Conservation (phyloP, 2,113 vertebrate genomes). For the Syrrhaptes paradoxus region DNA sequence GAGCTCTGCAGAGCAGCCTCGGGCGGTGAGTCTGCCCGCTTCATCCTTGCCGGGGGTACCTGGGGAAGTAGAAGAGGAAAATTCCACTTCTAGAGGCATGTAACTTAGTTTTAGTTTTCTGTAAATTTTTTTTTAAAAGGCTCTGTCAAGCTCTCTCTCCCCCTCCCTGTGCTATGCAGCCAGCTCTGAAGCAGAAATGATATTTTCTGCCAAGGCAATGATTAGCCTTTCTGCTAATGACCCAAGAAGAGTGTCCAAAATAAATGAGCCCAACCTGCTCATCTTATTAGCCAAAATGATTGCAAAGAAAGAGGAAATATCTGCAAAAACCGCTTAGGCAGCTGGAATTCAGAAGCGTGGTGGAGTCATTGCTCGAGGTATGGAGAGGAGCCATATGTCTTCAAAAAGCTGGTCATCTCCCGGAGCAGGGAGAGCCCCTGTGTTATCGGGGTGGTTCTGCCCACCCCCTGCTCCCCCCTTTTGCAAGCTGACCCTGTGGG, state of each 20-base stretch:
- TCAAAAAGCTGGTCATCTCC: background rate
- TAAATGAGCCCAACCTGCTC: slow-evolving; percentile 67
- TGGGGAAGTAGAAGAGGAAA: slow-evolving; percentile 6
- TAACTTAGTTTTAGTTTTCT: background rate
- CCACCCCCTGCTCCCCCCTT: background rate
- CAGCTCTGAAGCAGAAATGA: slow-evolving; percentile 50
- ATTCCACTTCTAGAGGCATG: background rate
- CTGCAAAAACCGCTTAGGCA: slow-evolving; percentile 26
- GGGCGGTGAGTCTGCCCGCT: background rate
- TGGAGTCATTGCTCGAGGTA: background rate
- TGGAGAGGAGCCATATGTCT: background rate
- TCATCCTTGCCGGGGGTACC: background rate
- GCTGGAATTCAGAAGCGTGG: background rate
- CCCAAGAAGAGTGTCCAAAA: slow-evolving; percentile 63
- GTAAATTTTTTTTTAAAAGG: background rate
- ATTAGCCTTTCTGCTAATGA: slow-evolving; percentile 65
- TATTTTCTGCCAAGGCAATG: slow-evolving; percentile 57
- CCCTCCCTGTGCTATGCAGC: background rate
- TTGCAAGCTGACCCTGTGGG: background rate
- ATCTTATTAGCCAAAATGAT: slow-evolving; percentile 68
- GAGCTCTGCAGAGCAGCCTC: slow-evolving; percentile 5
- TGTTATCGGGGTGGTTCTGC: background rate
- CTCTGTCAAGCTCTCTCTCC: background rate
- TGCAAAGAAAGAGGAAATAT: slow-evolving; percentile 35
- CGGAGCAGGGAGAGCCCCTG: rapidly evolving